These are phyloP conservation scores for Heliconius eleuchia DNA, from an alignment of 1,140 invertebrate species.

Conservation along the genomic window DNA sequence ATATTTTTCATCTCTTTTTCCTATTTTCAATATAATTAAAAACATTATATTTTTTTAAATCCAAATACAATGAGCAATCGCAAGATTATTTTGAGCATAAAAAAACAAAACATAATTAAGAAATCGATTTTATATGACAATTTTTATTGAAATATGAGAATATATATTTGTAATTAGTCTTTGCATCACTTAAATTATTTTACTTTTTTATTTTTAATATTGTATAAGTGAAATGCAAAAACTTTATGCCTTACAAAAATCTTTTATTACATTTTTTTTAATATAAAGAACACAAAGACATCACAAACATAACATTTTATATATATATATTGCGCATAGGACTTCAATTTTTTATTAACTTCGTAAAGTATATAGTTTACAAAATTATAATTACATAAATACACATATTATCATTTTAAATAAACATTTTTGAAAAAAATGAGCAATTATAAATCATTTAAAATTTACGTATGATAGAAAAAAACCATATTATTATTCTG, in stretches of 20 bases:
- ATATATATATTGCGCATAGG: conserved; percentile 51
- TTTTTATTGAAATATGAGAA: not conserved
- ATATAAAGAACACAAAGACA: conserved; percentile 39
- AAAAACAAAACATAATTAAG: not conserved
- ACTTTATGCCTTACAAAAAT: conserved; percentile 5
- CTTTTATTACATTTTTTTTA: not conserved
- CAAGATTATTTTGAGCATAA: not conserved
- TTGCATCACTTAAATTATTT: not conserved
- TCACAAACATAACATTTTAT: conserved; percentile 49
- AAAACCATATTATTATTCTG: too few relatives aligned
- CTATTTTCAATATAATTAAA: not conserved
- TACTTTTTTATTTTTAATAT: not conserved
- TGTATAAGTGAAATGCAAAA: conserved; percentile 7
- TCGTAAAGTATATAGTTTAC: not conserved
- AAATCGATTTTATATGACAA: conserved; percentile 7
- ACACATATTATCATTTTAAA: not conserved
- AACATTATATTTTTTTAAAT: too few relatives aligned
- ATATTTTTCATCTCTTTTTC: not conserved
- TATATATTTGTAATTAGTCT: not conserved
- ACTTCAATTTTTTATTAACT: conserved; percentile 4
- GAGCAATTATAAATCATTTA: not conserved
- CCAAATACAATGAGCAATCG: not conserved
- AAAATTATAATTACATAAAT: not conserved
- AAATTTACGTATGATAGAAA: not conserved
- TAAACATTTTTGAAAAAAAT: not conserved